These are phyloP conservation scores for Triplophysa tibetana DNA, from an alignment of 2,113 vertebrate genomes.

Conservation along the genomic window DNA sequence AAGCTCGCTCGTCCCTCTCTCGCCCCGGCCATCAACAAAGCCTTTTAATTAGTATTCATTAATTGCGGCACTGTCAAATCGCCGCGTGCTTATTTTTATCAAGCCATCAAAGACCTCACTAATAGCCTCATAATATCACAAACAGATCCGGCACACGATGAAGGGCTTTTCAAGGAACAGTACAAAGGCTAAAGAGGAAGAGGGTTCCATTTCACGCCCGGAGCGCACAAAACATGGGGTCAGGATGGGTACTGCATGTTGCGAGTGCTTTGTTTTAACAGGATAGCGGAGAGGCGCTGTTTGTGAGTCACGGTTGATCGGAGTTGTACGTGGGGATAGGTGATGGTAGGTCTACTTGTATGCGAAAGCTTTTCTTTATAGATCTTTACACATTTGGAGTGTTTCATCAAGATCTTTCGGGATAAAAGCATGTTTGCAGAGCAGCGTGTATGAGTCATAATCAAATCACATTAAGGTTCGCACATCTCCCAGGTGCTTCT, in stretches of 20 bases:
- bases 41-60: conserved; percentile 79
- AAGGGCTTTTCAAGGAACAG: conserved; percentile 50
- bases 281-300: conserved; percentile 4
- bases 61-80: conserved; percentile 67
- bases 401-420: not conserved
- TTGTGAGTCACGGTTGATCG: not conserved
- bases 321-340: not conserved
- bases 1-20: conserved; percentile 55
- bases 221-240: conserved; percentile 36
- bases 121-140: conserved; percentile 68
- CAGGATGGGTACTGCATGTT: conserved; percentile 28
- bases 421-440: not conserved
- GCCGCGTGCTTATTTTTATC: conserved; percentile 67
- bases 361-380: not conserved
- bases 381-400: not conserved
- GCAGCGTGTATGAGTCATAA: not conserved
- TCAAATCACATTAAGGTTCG: not conserved
- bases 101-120: conserved; percentile 72
- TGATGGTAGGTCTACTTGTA: not conserved
- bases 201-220: conserved; percentile 36
- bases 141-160: conserved; percentile 53
- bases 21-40: conserved; percentile 70
- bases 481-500: not conserved
- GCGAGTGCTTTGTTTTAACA: conserved; percentile 21
- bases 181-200: conserved; percentile 51